Evolutionary conservation across 2,888 invertebrate species (phyloP), one percentile per base, ranked within the genome.

Genomic region (Coronaproctus castanopsis): DNA sequence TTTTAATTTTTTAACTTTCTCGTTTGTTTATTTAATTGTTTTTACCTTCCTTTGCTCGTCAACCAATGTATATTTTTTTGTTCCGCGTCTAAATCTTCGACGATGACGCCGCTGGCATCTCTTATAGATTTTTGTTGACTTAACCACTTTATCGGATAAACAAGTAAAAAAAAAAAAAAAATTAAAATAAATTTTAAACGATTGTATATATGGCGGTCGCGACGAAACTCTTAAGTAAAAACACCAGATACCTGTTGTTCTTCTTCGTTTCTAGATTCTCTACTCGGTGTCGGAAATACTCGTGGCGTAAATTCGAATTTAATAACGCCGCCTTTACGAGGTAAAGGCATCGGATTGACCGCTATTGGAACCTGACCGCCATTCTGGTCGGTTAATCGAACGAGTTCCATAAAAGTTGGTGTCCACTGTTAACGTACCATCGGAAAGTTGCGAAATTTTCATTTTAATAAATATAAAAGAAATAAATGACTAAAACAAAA

Each of bases 221-320:
- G 36, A 36, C 36, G 36, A 36, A 14, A 5, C 14, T 8, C 8
- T 5, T 8, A 36, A 36, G 14, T 14, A 36, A 14, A 20, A 36
- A 19, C n/a, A 21, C 53, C 5, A 53, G 19, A 3, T 19, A 77
- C 79, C 71, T 83, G 81, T 65, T 85, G 79, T 71, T 90, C 89
- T 68, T 83, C 80, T 1, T 75, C 72, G 19, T 77, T 75, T 55
- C 75, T 75, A 1, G 86, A 86, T 70, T 87, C 87, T 62, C 89
- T 74, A 57, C 81, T 81, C 0, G 90, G 89, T 1, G 90, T 89
- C 1, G 87, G 83, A 69, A 91, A 87, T 21, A 77, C 77, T 59
- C 90, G 75, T 10, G 80, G 79, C 0, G 88, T 86, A 68, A 88
- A 87, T 24, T 73, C 77, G 10, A 88, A 78, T 64, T 78, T 75